Percentiles rank a stretch among this genome's conserved stretches.
phyloP scores from a whole-genome alignment of 2,797 vertebrate species.

The Nasua narica region DNA sequence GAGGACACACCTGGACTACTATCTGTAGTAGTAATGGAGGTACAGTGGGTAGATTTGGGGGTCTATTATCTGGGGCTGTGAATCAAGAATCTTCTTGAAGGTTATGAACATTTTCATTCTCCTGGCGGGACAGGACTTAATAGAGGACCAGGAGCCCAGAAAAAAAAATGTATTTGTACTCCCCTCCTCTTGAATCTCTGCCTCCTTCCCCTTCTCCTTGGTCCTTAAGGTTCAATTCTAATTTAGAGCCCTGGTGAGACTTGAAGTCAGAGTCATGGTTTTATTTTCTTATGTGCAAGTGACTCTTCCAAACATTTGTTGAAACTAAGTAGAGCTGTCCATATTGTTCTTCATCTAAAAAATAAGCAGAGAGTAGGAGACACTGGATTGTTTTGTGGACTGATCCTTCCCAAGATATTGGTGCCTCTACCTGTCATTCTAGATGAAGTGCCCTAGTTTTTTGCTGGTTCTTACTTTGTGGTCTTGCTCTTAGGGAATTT shows the following conservation, averaged over 20 bases:
- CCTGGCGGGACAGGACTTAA: neutral
- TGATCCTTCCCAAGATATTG: neutral
- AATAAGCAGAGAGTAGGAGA: neutral
- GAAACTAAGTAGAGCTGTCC: neutral
- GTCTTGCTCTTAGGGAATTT: neutral
- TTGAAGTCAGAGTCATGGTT: neutral
- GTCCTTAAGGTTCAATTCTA: neutral
- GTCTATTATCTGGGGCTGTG: neutral
- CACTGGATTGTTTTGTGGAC: neutral
- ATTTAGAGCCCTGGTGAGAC: neutral
- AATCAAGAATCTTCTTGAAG: neutral
- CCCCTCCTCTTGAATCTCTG: neutral
- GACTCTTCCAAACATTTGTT: neutral
- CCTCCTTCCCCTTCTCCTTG: neutral
- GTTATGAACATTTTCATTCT: neutral
- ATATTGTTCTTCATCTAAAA: neutral
- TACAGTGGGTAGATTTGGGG: too few species aligned
- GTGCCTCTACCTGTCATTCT: neutral
- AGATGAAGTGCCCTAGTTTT: neutral
- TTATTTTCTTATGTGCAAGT: neutral
- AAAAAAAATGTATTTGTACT: neutral
- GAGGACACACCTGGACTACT: neutral
- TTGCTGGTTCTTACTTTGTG: neutral
- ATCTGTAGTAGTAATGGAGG: too few species aligned
- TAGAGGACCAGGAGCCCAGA: neutral